These are phyloP conservation scores for Trichogramma dendrolimi DNA, from an alignment of 2,888 invertebrate species.

Conservation along the genomic window DNA sequence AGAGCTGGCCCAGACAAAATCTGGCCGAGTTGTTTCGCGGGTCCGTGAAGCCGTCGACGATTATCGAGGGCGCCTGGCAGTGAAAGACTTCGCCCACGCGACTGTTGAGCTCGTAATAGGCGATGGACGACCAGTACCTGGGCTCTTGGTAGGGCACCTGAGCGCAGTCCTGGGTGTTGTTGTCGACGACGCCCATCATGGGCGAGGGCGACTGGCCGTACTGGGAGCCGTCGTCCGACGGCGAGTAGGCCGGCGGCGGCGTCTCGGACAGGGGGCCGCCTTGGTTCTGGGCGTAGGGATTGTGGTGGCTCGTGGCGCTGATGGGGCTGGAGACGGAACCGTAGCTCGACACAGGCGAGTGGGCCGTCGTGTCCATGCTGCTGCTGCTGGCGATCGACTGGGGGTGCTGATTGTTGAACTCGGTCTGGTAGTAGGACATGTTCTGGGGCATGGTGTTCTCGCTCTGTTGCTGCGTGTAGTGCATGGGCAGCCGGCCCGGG, in stretches of 20 bases:
- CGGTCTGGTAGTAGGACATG: slow-evolving; percentile 79
- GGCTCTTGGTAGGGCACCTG: slow-evolving; percentile 91
- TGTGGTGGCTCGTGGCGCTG: slow-evolving; percentile 57
- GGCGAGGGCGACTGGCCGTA: slow-evolving; percentile 56
- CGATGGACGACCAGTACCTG: slow-evolving; percentile 97
- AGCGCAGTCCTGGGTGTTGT: slow-evolving; percentile 67
- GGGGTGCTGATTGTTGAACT: slow-evolving; percentile 60
- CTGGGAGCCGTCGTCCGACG: slow-evolving; percentile 75
- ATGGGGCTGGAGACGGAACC: slow-evolving; percentile 63
- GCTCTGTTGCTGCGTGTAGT: slow-evolving; percentile 69
- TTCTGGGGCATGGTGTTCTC: slow-evolving; percentile 95
- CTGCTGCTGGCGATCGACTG: not conserved
- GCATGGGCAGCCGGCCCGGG: slow-evolving; percentile 81
- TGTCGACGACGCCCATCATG: slow-evolving; percentile 55
- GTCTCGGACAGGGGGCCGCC: slow-evolving; percentile 73
- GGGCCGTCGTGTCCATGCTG: slow-evolving; percentile 47
- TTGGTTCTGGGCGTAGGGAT: slow-evolving; percentile 65
- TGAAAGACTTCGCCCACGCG: slow-evolving; percentile 96
- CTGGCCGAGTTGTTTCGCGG: slow-evolving; percentile 94
- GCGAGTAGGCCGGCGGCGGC: slow-evolving; percentile 91
- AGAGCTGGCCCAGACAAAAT: slow-evolving; percentile 94
- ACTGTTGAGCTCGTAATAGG: slow-evolving; percentile 96
- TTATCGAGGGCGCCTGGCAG: slow-evolving; percentile 85
- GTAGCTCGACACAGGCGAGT: slow-evolving; percentile 58
- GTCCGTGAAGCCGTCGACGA: slow-evolving; percentile 98